A percentile compares a stretch with the other conserved stretches of the same genome.
Evolutionary conservation across 2,888 invertebrate genomes (phyloP).

Genomic region (Lasioglossum lativentre): DNA sequence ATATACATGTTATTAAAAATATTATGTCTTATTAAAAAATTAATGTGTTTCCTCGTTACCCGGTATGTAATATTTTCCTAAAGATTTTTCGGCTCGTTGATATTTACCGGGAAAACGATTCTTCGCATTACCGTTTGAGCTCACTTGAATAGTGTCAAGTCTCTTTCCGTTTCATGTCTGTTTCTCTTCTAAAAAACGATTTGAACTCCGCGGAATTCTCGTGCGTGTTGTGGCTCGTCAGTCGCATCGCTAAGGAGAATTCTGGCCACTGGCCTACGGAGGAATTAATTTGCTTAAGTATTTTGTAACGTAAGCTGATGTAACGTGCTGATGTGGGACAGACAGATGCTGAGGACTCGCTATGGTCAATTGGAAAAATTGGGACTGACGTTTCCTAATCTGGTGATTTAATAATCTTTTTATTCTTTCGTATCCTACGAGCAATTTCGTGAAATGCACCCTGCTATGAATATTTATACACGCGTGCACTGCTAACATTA

Average conservation of each 20-base stretch:
- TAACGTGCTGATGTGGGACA: background rate
- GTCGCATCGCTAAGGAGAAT: background rate
- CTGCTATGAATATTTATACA: background rate
- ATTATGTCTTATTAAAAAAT: too few relatives aligned
- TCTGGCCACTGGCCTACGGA: background rate
- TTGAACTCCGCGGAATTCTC: background rate
- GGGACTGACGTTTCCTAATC: constrained; percentile 6
- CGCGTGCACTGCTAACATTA: background rate
- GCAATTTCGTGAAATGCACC: background rate
- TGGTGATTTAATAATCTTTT: background rate
- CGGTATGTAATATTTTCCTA: too few relatives aligned
- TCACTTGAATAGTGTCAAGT: background rate
- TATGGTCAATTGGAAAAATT: constrained; percentile 8
- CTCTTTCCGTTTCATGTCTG: background rate
- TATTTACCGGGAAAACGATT: background rate
- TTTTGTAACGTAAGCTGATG: constrained; percentile 14
- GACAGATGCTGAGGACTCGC: background rate
- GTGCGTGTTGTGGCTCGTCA: background rate
- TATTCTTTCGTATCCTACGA: background rate
- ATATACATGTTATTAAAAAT: background rate
- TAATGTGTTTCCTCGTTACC: too few relatives aligned
- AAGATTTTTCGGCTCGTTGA: background rate
- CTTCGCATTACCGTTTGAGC: background rate
- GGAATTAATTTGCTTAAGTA: constrained; percentile 18
- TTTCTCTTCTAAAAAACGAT: background rate